phyloP scores from a whole-genome alignment of 2,888 invertebrate genomes.

The Ophonus ardosiacus region DNA sequence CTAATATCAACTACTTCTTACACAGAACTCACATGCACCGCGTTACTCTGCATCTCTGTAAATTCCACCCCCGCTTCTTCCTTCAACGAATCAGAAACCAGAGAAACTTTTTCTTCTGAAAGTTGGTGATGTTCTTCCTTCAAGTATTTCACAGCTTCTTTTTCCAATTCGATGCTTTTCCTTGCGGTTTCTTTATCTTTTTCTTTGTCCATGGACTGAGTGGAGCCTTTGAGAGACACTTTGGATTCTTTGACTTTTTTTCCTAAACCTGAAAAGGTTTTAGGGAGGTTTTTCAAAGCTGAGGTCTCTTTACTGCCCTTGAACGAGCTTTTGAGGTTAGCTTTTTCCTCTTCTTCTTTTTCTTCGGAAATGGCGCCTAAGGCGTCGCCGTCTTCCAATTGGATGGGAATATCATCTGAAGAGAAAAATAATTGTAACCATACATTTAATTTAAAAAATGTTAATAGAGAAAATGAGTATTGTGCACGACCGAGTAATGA shows the following conservation, averaged over 20 bases:
- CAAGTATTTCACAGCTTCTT: constrained; percentile 72
- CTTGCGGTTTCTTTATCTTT: constrained; percentile 73
- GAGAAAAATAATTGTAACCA: constrained; percentile 68
- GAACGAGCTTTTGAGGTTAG: constrained; percentile 67
- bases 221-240: constrained; percentile 74
- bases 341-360: constrained; percentile 77
- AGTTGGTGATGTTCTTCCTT: constrained; percentile 59
- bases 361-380: constrained; percentile 85
- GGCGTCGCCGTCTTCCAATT: constrained; percentile 81
- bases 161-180: constrained; percentile 75
- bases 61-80: constrained; percentile 69
- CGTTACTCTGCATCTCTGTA: constrained; percentile 68
- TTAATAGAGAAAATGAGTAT: background rate
- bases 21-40: constrained; percentile 73
- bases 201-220: constrained; percentile 75
- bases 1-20: constrained; percentile 65
- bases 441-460: background rate
- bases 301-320: constrained; percentile 76
- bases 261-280: constrained; percentile 81
- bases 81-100: constrained; percentile 74
- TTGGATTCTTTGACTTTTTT: constrained; percentile 78
- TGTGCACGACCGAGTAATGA: too few species aligned
- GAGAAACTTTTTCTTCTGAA: constrained; percentile 73
- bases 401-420: constrained; percentile 93
- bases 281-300: constrained; percentile 79